A percentile compares a stretch with the other conserved stretches of the same genome.
Evolutionary conservation across 2,888 invertebrate species (phyloP).

Genomic region (Cosmopolites sordidus): DNA sequence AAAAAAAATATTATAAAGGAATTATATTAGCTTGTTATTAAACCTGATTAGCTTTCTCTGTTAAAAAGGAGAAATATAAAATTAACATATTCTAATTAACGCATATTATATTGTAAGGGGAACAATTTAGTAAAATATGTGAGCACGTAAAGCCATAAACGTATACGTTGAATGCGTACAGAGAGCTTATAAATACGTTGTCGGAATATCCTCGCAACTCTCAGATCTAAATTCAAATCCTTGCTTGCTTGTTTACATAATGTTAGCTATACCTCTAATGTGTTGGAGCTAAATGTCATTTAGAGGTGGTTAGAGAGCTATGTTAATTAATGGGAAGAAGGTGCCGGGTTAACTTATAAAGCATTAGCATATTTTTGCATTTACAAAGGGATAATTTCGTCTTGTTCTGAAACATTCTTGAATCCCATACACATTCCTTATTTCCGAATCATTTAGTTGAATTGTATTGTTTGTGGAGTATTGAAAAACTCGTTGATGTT

Average conservation of each 20-base stretch:
- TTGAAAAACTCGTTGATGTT: too few species aligned
- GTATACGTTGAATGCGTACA: neutral
- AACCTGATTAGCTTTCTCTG: too few species aligned
- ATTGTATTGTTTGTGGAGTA: too few species aligned
- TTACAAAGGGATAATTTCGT: neutral
- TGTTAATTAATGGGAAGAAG: conserved; percentile 1
- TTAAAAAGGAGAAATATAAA: too few species aligned
- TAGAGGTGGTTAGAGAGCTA: conserved; percentile 4
- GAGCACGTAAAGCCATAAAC: neutral
- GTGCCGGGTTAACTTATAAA: neutral
- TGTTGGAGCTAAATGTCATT: neutral
- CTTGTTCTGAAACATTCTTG: neutral
- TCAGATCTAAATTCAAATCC: conserved; percentile 13
- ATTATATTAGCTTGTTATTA: too few species aligned
- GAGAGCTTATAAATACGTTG: neutral
- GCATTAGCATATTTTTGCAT: conserved; percentile 2
- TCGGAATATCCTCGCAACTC: neutral
- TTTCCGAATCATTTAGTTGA: too few species aligned
- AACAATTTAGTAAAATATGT: neutral
- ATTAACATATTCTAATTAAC: too few species aligned
- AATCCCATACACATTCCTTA: neutral
- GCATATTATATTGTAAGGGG: too few species aligned
- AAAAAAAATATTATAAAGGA: too few species aligned
- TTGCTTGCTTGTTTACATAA: conserved; percentile 7
- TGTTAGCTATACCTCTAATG: conserved; percentile 10